These are phyloP conservation scores for Eleginops maclovinus DNA, from an alignment of 2,113 vertebrate species.

Conservation along the genomic window DNA sequence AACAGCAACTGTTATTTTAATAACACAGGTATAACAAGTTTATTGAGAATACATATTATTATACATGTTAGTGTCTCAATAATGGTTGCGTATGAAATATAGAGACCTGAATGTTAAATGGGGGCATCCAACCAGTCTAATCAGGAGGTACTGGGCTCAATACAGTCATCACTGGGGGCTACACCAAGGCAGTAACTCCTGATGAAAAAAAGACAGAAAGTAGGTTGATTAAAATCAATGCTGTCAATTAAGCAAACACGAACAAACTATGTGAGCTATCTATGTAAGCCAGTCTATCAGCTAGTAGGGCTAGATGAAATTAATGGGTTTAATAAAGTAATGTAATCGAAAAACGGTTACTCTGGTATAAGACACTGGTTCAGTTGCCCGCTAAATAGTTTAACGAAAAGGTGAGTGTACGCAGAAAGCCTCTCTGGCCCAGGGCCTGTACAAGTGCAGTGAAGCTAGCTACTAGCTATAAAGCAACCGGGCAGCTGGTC, in stretches of 20 bases:
- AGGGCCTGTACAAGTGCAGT: constrained; percentile 61
- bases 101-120: constrained; percentile 82
- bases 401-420: constrained; percentile 38
- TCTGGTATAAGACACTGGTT: not conserved
- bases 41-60: too few species aligned
- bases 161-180: constrained; percentile 83
- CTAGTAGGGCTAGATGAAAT: constrained; percentile 2
- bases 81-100: constrained; percentile 50
- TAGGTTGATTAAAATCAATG: constrained; percentile 75
- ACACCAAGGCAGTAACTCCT: constrained; percentile 71
- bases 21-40: not conserved
- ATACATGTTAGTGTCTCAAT: constrained; percentile 28
- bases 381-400: constrained; percentile 28
- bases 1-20: not conserved
- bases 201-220: constrained; percentile 61
- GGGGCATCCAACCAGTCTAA: constrained; percentile 86
- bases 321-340: not conserved
- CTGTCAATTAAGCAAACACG: constrained; percentile 65
- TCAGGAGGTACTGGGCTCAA: constrained; percentile 82
- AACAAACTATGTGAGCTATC: constrained; percentile 56
- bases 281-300: constrained; percentile 29
- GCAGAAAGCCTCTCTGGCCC: constrained; percentile 50
- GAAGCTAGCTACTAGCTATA: constrained; percentile 48
- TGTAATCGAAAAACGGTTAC: not conserved
- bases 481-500: constrained; percentile 59